Conservation (phyloP, 1,140 invertebrate genomes). For the Drosophila oshimai region DNA sequence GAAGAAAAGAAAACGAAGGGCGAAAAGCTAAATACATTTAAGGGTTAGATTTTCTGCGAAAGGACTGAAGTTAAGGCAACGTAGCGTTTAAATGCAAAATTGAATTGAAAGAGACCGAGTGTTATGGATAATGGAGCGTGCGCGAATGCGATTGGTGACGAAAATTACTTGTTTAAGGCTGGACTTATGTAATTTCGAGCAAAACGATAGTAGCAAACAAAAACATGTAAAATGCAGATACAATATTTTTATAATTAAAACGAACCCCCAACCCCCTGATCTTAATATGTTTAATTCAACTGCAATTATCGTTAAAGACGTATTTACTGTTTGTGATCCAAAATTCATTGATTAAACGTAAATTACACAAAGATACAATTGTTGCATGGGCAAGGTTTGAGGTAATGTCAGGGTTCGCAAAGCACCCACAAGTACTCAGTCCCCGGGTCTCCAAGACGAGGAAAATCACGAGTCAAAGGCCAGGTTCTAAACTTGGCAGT, state of each 20-base stretch:
- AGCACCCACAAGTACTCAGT: conserved; percentile 11
- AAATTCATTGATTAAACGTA: conserved; percentile 46
- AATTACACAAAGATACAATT: conserved; percentile 43
- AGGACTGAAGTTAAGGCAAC: conserved; percentile 82
- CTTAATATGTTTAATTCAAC: conserved; percentile 71
- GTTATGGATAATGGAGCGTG: conserved; percentile 73
- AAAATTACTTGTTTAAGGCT: conserved; percentile 72
- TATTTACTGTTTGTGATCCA: conserved; percentile 77
- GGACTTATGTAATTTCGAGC: conserved; percentile 68
- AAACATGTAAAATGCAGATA: conserved; percentile 51
- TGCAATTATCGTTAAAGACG: conserved; percentile 72
- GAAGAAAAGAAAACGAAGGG: conserved; percentile 16
- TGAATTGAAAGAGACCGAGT: conserved; percentile 62
- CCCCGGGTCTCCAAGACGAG: conserved; percentile 12
- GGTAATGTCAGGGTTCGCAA: conserved; percentile 32
- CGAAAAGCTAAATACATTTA: conserved; percentile 68
- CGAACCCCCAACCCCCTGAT: conserved; percentile 28
- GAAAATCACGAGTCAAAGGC: not conserved
- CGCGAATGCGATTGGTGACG: conserved; percentile 57
- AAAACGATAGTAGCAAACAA: conserved; percentile 49
- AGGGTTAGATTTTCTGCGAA: conserved; percentile 79
- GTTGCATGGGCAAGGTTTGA: conserved; percentile 60
- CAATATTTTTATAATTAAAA: conserved; percentile 53
- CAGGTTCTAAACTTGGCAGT: conserved; percentile 22
- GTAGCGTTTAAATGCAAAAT: conserved; percentile 80